Percentiles rank a stretch among this genome's conserved stretches.
phyloP scores from a whole-genome alignment of 2,113 vertebrate species.

The Murina feae region DNA sequence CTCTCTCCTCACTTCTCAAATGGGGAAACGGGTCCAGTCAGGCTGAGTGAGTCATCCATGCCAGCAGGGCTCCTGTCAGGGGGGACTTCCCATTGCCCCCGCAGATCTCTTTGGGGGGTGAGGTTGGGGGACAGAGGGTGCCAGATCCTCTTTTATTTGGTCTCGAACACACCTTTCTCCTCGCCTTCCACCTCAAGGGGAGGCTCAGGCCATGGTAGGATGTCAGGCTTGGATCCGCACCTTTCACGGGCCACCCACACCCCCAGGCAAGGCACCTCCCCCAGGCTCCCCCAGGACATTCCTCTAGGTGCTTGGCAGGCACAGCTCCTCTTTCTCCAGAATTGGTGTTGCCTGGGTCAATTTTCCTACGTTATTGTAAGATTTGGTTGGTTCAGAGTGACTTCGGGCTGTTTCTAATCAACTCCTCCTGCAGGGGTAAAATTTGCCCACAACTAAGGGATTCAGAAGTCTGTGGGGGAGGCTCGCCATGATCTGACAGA shows the following conservation, averaged over 20 bases:
- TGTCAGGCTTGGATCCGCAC: accelerated
- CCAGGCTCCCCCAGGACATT: no score
- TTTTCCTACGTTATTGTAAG: neutral
- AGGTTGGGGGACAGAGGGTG: neutral
- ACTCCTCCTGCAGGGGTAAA: neutral
- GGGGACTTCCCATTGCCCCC: neutral
- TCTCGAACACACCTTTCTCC: neutral
- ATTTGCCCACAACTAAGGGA: neutral
- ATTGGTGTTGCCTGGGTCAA: neutral
- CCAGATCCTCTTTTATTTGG: neutral
- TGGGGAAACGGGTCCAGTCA: neutral
- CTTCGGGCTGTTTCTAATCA: neutral
- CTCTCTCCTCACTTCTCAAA: neutral
- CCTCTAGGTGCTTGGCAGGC: neutral
- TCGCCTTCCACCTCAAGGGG: accelerated
- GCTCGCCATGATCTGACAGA: neutral
- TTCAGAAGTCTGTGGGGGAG: neutral
- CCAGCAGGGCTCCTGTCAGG: neutral
- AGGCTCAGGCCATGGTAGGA: neutral
- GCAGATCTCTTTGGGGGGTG: neutral
- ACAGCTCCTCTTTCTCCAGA: neutral
- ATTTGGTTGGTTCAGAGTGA: neutral
- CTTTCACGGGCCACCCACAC: accelerated
- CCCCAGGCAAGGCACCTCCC: neutral
- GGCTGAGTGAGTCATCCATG: neutral